Base-by-base conservation (phyloP, 2,797 vertebrate species). In the Todus mexicanus region DNA sequence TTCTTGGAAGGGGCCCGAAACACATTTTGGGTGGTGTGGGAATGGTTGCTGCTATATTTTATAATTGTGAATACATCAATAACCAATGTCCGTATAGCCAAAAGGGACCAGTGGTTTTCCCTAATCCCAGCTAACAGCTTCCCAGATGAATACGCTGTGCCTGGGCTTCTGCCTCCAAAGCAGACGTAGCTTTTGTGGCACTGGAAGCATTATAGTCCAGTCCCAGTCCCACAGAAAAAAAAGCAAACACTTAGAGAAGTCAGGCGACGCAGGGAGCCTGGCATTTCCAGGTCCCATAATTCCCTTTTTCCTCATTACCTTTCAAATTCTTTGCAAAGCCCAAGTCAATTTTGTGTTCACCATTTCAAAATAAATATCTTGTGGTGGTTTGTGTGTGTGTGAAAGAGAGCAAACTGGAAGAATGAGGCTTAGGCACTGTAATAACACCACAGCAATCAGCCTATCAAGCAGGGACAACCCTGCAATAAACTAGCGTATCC, bases 11-110 rank as follows among this genome's bases (percentile, higher is more conserved):
- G 40, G 29, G 10, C 70, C 93, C 31, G 72, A 91, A 56, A 56
- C 54, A 82, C 51, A 16, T 74, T 82, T 78, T 1, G 4, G n/a
- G 35, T 38, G 5, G n/a, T 10, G 4, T 18, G 50, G 11, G 4
- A n/a, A 12, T 21, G 35, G 25, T 56, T 54, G 45, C 50, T 68
- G 53, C 94, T 97, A 50, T 84, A 92, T 91, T 84, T 94, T 87
- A 75, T 94, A 95, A 95, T 83, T 91, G 54, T 86, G 93, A 96
- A 90, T 92, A 72, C 69, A 76, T 83, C 83, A 81, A 11, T 94
- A 96, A 84, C 80, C 88, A 57, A 43, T 42, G 73, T 71, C 61
- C 76, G 22, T 53, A 10, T 15, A 35, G 57, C 77, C 87, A 90
- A 85, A 93, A 51, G 9, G 35, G 73, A 84, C 90, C 45, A 17